Conservation (phyloP, 2,797 vertebrate genomes). For the Hyperoplus immaculatus region DNA sequence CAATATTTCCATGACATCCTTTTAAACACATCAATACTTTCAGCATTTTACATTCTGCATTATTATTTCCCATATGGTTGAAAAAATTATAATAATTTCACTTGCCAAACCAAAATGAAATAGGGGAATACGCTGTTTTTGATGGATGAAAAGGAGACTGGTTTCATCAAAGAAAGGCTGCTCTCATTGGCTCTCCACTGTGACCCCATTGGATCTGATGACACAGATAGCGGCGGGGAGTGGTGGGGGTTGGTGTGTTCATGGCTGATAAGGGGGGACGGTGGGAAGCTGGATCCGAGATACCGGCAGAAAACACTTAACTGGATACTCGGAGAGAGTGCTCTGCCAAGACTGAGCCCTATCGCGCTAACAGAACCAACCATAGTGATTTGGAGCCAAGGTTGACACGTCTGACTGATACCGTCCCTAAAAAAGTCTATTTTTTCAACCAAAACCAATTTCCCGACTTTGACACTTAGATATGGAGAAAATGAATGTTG, state of each 20-base stretch:
- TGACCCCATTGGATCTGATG: constrained; percentile 82
- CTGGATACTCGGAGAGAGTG: constrained; percentile 55
- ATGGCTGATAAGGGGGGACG: constrained; percentile 78
- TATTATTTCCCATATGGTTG: constrained; percentile 40
- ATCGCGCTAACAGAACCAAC: constrained; percentile 46
- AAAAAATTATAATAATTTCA: constrained; percentile 44
- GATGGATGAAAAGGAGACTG: constrained; percentile 60
- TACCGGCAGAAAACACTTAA: constrained; percentile 67
- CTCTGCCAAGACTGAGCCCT: constrained; percentile 66
- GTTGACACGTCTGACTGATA: constrained; percentile 67
- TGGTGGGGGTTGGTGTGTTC: constrained; percentile 78
- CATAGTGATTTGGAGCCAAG: constrained; percentile 56
- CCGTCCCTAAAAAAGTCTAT: constrained; percentile 45
- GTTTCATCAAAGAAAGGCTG: constrained; percentile 69
- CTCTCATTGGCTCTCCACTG: constrained; percentile 67
- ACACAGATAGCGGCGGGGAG: constrained; percentile 74
- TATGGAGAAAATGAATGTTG: constrained; percentile 61
- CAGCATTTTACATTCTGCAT: constrained; percentile 10
- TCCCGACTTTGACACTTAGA: constrained; percentile 64
- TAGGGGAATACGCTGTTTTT: constrained; percentile 57
- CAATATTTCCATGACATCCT: constrained; percentile 29
- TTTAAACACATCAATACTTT: constrained; percentile 47
- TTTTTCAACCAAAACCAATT: constrained; percentile 75
- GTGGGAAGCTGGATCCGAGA: constrained; percentile 67
- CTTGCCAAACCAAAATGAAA: constrained; percentile 59